Base-by-base conservation (phyloP, 2,113 vertebrate genomes). In the Hystrix cristata region DNA sequence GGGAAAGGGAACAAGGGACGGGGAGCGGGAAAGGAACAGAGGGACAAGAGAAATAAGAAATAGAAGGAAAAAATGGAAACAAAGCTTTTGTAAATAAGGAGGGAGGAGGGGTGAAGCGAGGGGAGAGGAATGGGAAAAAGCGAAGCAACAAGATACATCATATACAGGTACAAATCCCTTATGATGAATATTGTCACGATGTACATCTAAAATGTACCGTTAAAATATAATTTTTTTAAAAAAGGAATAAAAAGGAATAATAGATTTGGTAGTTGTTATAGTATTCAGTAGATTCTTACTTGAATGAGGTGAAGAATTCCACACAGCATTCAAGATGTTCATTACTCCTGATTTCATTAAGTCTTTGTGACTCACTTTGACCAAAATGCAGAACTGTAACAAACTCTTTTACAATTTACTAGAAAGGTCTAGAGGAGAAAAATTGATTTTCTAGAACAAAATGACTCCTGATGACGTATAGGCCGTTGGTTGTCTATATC, bases 391-490 rank as follows among this genome's bases (percentile, higher is more conserved):
- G 65, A 95, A 71, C 19, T 11, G 65, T 34, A 85, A 55, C 6
- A 69, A 76, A 87, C 87, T 90, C 3, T 85, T 92, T 93, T 88
- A 38, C 7, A 82, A 78, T 84, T 91, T 89, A 78, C 55, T 88
- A 46, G 64, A 98, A 87, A 81, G 34, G 53, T 43, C 14, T 55
- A 9, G 15, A 82, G n/a, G 3, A 94, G 60, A 48, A 92, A 89
- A 87, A 71, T 69, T 83, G 51, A 76, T 21, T 14, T 79, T 55
- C 21, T 16, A 55, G 12, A 83, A 72, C n/a, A 90, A 92, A 90
- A 90, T 94, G 31, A 48, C 13, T 86, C 25, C 15, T 29, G 43
- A 34, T 76, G 27, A 92, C 69, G 21, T 76, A 25, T 34, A 74
- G 5, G 14, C 81, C 81, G 16, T 89, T 91, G 27, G 51, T 96